Evolutionary conservation across 2,113 vertebrate genomes (phyloP).

Genomic region (Blennius ocellaris): DNA sequence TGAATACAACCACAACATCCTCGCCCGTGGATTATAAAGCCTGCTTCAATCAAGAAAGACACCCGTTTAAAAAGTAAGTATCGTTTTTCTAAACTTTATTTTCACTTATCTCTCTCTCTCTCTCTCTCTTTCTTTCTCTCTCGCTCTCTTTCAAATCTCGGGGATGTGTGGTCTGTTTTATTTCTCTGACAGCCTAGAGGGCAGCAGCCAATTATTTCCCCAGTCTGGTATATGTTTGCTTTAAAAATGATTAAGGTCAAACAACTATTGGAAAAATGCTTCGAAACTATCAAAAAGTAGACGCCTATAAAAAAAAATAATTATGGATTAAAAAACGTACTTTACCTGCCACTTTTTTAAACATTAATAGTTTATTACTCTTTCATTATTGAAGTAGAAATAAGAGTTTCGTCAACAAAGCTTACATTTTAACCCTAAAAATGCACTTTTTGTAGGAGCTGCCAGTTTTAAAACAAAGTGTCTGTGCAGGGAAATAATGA

Average conservation of each 20-base stretch:
- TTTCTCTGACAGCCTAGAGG: neutral
- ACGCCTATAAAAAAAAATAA: neutral
- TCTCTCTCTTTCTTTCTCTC: too few relatives aligned
- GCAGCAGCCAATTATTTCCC: neutral
- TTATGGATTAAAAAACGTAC: neutral
- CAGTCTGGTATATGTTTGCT: neutral
- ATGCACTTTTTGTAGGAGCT: neutral
- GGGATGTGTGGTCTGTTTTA: neutral
- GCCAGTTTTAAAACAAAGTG: too few relatives aligned
- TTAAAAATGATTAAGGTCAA: slow-evolving; percentile 1
- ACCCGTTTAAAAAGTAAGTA: too few relatives aligned
- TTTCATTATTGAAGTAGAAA: neutral
- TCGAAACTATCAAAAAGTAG: neutral
- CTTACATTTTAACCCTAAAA: neutral
- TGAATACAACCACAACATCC: slow-evolving; percentile 44
- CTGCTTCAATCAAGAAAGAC: neutral
- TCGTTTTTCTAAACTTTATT: neutral
- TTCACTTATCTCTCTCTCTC: neutral
- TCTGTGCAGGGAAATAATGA: slow-evolving; percentile 25
- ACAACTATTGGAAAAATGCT: neutral
- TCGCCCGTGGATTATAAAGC: slow-evolving; percentile 65
- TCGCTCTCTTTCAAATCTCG: neutral
- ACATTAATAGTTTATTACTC: neutral
- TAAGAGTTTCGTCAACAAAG: neutral
- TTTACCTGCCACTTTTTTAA: neutral